Evolutionary conservation across 2,888 invertebrate genomes (phyloP), one percentile per base, ranked within the genome.

Genomic region (Blera fallax): DNA sequence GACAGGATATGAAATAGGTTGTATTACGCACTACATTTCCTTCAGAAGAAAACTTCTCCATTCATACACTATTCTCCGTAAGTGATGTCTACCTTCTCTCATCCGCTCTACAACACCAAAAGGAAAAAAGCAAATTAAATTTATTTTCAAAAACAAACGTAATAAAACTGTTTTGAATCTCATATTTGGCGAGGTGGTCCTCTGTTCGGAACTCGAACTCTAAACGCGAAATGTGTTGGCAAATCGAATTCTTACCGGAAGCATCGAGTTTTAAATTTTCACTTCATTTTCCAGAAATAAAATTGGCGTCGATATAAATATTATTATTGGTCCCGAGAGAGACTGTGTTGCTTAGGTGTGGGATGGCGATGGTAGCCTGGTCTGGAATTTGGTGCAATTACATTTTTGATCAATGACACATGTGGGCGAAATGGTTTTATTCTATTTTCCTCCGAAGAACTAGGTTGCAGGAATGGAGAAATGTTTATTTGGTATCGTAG

Each of bases 261-360:
- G 60, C 72, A 52, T 14, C 16, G 18, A 60, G 18, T n/a, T 62
- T 40, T 50, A 27, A 50, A 40, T 50, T 60, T 50, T 50, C 50
- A 73, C 40, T 48, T 60, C 14, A 62, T 73, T 54, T 73, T 73
- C 73, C 73, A 62, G 16, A 64, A 62, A 73, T 62, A 73, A 62
- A 64, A 14, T 52, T 37, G n/a, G 37, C 60, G 60, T 40, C 72
- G 40, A 73, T 50, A 60, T 60, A 67, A 67, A 67, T 67, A 67
- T 67, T 67, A 52, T 50, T 67, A 37, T 52, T 52, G 65, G 65
- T 50, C 43, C 27, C n/a, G 8, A 14, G 18, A 11, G 11, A 7
- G 11, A 34, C 34, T n/a, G n/a, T n/a, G n/a, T n/a, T n/a, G n/a
- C n/a, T 16, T 21, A 48, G 32, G 48, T 48, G 65, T 50, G 32